Conservation (phyloP, 2,888 invertebrate species). For the Brenthis hecate region DNA sequence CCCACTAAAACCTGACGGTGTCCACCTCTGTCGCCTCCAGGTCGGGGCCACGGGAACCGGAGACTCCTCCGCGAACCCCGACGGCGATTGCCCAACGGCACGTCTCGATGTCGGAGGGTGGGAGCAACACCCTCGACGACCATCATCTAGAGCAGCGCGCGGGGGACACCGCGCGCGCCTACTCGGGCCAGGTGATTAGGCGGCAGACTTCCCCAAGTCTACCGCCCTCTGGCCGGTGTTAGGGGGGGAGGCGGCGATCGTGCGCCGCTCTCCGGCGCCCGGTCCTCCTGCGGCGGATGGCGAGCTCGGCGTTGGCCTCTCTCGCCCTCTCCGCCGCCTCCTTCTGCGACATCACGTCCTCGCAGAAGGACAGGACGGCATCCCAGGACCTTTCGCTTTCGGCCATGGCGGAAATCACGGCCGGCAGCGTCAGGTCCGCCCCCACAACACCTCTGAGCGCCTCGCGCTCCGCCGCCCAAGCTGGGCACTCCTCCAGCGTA, state of each 20-base stretch:
- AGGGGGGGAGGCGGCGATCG: not conserved
- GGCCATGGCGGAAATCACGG: not conserved
- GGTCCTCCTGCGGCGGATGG: not conserved
- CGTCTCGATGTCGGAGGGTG: too few species aligned
- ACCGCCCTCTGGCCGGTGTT: not conserved
- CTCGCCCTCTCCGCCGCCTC: not conserved
- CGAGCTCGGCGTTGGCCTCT: not conserved
- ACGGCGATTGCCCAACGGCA: too few species aligned
- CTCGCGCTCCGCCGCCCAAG: too few species aligned
- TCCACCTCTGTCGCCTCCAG: too few species aligned
- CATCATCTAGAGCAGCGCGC: not conserved
- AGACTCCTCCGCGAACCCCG: too few species aligned
- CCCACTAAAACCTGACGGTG: too few species aligned
- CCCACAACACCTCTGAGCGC: too few species aligned
- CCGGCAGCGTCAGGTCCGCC: not conserved
- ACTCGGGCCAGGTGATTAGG: not conserved
- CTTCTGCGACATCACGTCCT: not conserved
- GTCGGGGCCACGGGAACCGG: too few species aligned
- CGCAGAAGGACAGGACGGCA: not conserved
- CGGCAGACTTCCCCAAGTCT: not conserved
- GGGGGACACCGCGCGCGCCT: not conserved
- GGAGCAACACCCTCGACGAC: too few species aligned
- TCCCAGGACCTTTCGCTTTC: not conserved
- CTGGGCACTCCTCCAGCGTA: too few species aligned
- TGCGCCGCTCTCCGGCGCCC: not conserved